Conservation (phyloP, 2,888 invertebrate species). For the Phyllotreta striolata region DNA sequence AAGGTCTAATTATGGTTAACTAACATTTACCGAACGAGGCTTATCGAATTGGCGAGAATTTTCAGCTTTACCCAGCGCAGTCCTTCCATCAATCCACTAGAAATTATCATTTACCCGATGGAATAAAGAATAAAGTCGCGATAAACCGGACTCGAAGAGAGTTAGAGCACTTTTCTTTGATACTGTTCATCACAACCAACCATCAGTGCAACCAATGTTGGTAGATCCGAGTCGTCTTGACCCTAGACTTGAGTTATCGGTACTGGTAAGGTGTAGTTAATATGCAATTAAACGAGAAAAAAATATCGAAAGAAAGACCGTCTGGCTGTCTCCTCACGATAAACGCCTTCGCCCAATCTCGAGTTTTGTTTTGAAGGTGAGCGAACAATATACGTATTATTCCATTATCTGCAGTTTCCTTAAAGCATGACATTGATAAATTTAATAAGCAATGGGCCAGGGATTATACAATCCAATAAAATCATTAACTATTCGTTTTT, state of each 20-base stretch:
- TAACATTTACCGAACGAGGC: constrained; percentile 7
- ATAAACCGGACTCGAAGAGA: too few relatives aligned
- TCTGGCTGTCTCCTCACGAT: constrained; percentile 25
- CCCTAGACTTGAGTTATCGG: not conserved
- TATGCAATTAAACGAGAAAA: constrained; percentile 2
- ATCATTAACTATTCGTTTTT: too few relatives aligned
- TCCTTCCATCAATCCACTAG: too few relatives aligned
- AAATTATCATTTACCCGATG: too few relatives aligned
- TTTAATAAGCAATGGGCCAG: not conserved
- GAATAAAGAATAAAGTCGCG: too few relatives aligned
- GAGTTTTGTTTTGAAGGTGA: constrained; percentile 14
- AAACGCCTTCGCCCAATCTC: constrained; percentile 24
- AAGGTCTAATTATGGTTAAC: constrained; percentile 17
- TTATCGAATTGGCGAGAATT: too few relatives aligned
- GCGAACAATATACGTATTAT: constrained; percentile 11
- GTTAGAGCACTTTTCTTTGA: too few relatives aligned
- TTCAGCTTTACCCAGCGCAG: too few relatives aligned
- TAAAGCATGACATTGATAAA: constrained; percentile 38
- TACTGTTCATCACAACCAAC: too few relatives aligned
- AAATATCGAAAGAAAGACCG: constrained; percentile 2
- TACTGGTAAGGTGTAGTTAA: constrained; percentile 3
- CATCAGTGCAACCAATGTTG: too few relatives aligned
- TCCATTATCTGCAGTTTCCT: constrained; percentile 14
- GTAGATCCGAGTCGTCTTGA: not conserved
- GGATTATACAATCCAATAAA: too few relatives aligned